A percentile compares a stretch with the other conserved stretches of the same genome.
phyloP scores from a whole-genome alignment of 2,113 vertebrate genomes.

The Proteles cristata region DNA sequence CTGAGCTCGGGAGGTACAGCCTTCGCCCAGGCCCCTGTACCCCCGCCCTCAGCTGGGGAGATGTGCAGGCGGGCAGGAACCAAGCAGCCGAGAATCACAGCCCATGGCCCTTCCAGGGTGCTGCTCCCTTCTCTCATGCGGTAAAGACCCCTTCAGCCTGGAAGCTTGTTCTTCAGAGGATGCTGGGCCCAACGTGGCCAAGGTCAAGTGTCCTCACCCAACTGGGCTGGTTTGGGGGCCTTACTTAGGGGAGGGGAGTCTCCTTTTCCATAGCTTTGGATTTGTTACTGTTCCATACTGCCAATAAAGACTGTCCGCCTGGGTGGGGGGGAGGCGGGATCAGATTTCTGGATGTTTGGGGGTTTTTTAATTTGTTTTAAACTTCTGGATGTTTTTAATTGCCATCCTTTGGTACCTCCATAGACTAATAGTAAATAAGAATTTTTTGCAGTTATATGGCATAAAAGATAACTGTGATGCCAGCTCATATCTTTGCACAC shows the following conservation, averaged over 20 bases:
- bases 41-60: too few species aligned
- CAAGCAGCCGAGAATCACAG: fast-evolving
- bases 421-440: background rate
- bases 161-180: too few species aligned
- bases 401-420: background rate
- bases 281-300: background rate
- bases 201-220: background rate
- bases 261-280: background rate
- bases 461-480: background rate
- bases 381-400: background rate
- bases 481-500: background rate
- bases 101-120: too few species aligned
- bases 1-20: background rate
- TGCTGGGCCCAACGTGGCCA: background rate
- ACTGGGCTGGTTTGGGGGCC: background rate
- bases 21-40: background rate
- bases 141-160: background rate
- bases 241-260: too few species aligned
- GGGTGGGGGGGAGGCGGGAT: fast-evolving
- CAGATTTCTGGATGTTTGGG: background rate
- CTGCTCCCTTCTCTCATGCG: background rate
- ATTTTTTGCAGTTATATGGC: background rate
- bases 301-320: background rate
- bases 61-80: background rate
- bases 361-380: too few species aligned